These are phyloP conservation scores for Sussaba pulchella DNA, from an alignment of 2,888 invertebrate species.

Conservation along the genomic window DNA sequence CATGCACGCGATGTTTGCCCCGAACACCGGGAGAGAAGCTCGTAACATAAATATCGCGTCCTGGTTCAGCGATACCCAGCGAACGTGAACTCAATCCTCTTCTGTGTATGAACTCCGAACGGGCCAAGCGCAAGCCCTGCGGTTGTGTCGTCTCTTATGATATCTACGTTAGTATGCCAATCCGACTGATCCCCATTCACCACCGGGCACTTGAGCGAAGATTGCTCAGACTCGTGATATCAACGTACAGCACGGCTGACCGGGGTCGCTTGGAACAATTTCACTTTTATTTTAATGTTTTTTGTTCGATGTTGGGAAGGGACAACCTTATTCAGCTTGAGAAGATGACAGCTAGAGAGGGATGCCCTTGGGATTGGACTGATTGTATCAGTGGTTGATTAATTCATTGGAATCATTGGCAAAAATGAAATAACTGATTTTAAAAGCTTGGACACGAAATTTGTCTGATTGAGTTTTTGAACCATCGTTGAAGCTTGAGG, in stretches of 20 bases:
- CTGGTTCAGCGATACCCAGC: conserved; percentile 22
- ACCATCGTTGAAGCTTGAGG: too few species aligned
- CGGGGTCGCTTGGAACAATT: neutral
- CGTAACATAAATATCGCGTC: conserved; percentile 69
- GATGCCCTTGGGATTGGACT: too few species aligned
- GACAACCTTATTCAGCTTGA: too few species aligned
- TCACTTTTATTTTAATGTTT: neutral
- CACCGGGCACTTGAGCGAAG: neutral
- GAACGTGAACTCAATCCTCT: conserved; percentile 52
- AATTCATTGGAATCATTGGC: too few species aligned
- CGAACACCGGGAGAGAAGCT: conserved; percentile 56
- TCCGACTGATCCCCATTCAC: conserved; percentile 24
- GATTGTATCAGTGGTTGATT: too few species aligned
- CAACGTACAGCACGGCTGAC: neutral
- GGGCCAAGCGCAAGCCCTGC: conserved; percentile 14
- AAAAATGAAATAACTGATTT: too few species aligned
- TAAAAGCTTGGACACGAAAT: too few species aligned
- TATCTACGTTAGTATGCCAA: conserved; percentile 38
- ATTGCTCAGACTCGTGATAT: neutral
- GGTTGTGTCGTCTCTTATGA: conserved; percentile 14
- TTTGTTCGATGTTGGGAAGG: neutral
- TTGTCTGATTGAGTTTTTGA: too few species aligned
- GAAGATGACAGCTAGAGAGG: too few species aligned
- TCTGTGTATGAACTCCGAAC: conserved; percentile 31
- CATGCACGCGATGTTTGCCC: conserved; percentile 59